Conservation (phyloP, 2,113 vertebrate genomes). For the Cheirogaleus medius region DNA sequence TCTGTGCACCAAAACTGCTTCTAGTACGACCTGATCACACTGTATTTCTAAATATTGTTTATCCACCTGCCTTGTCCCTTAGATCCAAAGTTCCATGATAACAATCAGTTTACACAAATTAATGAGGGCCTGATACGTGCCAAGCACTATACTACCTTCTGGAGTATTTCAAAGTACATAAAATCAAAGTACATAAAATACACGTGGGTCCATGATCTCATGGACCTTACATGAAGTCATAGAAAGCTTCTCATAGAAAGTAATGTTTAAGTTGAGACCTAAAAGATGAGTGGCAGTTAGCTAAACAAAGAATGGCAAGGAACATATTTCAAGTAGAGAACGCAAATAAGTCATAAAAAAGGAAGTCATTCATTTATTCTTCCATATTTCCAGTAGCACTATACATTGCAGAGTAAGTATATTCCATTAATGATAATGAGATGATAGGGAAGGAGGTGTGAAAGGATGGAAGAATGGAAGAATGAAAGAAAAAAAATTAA, state of each 20-base stretch:
- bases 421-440: neutral
- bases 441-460: neutral
- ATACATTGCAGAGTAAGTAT: neutral
- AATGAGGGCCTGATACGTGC: neutral
- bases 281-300: neutral
- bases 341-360: neutral
- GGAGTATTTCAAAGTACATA: neutral
- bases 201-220: neutral
- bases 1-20: neutral
- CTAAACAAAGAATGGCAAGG: constrained; percentile 17
- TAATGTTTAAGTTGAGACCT: neutral
- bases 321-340: neutral
- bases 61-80: neutral
- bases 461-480: neutral
- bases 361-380: neutral
- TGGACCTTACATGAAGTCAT: neutral
- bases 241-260: neutral
- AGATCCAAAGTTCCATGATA: neutral
- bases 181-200: neutral
- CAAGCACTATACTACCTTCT: neutral
- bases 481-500: neutral
- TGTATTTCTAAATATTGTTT: neutral
- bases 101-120: neutral
- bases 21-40: neutral
- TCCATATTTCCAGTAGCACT: neutral